These are phyloP conservation scores for Polypterus senegalus DNA, from an alignment of 2,113 vertebrate species.

Conservation along the genomic window DNA sequence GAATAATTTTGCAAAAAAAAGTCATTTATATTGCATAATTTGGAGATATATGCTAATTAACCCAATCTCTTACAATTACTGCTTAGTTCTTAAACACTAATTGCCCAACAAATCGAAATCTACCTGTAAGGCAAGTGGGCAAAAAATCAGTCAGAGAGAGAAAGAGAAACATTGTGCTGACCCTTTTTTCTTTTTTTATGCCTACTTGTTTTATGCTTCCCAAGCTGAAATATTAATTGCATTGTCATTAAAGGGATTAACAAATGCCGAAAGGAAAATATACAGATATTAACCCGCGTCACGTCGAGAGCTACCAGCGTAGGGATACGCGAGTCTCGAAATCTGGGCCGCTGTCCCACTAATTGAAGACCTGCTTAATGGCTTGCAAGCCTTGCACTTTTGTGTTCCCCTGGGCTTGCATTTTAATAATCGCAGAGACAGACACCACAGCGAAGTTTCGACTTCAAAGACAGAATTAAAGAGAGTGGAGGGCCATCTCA, in stretches of 20 bases:
- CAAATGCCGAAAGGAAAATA: conserved; percentile 44
- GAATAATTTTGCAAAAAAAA: conserved; percentile 41
- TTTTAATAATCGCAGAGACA: conserved; percentile 45
- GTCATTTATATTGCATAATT: conserved; percentile 49
- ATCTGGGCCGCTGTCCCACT: conserved; percentile 12
- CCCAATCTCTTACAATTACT: conserved; percentile 26
- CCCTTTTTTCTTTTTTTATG: conserved; percentile 43
- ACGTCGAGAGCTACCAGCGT: too few species aligned
- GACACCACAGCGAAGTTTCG: conserved; percentile 1
- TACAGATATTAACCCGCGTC: conserved; percentile 37
- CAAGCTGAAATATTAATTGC: conserved; percentile 40
- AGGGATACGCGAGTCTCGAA: too few species aligned
- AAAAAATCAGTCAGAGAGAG: conserved; percentile 26
- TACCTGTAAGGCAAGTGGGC: conserved; percentile 46
- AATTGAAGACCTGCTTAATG: conserved; percentile 47
- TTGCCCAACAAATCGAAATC: conserved; percentile 45
- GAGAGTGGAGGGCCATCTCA: too few species aligned
- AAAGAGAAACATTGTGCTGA: conserved; percentile 38
- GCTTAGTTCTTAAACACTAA: conserved; percentile 20
- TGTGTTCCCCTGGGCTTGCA: conserved; percentile 48
- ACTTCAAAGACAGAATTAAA: too few species aligned
- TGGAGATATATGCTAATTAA: conserved; percentile 54
- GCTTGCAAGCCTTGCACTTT: conserved; percentile 52
- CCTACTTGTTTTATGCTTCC: conserved; percentile 45
- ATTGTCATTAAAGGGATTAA: conserved; percentile 44